These are phyloP conservation scores for Bujurquina vittata DNA, from an alignment of 2,113 vertebrate genomes.

Conservation along the genomic window DNA sequence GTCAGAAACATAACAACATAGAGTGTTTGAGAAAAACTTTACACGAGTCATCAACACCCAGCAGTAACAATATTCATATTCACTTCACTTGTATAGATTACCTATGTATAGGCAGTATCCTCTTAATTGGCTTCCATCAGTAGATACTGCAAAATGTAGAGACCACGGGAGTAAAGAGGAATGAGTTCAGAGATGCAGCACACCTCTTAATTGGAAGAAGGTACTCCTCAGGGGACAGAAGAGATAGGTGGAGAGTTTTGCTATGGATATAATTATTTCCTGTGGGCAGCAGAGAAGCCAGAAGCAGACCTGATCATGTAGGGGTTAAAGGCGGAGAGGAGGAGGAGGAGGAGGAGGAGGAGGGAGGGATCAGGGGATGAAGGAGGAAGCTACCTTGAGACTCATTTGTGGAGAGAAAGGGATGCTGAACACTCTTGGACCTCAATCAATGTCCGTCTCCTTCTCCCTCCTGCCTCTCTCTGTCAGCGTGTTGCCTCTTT, in stretches of 20 bases:
- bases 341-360: conserved; percentile 1
- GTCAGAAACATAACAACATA: conserved; percentile 7
- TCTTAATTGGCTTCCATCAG: conserved; percentile 15
- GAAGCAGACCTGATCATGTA: conserved; percentile 25
- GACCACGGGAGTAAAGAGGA: conserved; percentile 8
- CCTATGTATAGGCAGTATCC: neutral
- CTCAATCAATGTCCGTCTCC: conserved; percentile 28
- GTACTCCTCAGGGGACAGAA: conserved; percentile 51
- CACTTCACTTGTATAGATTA: neutral
- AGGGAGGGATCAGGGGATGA: conserved; percentile 37
- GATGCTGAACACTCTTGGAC: neutral
- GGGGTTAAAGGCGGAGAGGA: conserved; percentile 8
- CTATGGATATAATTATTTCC: conserved; percentile 49
- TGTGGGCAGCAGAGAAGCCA: conserved; percentile 35
- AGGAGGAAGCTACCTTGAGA: conserved; percentile 41
- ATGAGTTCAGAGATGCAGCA: conserved; percentile 15
- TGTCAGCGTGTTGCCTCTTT: conserved; percentile 6
- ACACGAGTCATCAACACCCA: neutral
- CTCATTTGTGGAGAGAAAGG: conserved; percentile 50
- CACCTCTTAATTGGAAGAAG: conserved; percentile 57
- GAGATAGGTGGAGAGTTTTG: conserved; percentile 39
- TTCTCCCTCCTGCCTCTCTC: neutral
- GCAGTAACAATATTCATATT: neutral
- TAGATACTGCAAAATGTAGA: neutral
- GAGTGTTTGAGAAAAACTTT: neutral